Base-by-base conservation (phyloP, 2,113 vertebrate genomes). In the Brachyhypopomus occidentalis region DNA sequence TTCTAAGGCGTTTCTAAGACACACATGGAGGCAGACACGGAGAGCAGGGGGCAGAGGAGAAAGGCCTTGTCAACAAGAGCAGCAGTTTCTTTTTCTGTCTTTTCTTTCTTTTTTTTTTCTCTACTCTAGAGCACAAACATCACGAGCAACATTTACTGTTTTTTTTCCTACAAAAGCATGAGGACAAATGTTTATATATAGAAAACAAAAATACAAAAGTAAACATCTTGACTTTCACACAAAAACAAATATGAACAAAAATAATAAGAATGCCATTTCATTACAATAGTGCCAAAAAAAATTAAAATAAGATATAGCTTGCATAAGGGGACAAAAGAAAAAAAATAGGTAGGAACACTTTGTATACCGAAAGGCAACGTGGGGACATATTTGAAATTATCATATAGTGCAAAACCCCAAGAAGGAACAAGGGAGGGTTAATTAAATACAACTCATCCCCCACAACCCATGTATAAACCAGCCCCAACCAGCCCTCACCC, bases 391-490 rank as follows among this genome's bases (percentile, higher is more conserved):
- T 91, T 91, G 86, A 91, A 85, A 90, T 83, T 89, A 90, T 89
- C 90, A 93, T 92, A 96, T 96, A 96, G 95, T 97, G 96, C 95
- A 98, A 96, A 95, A 92, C 94, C 91, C 92, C 93, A 92, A 93
- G 93, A 87, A 88, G 86, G 72, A 91, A 90, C 93, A 87, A 78
- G 87, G 76, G 3, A 84, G 92, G 88, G 88, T 62, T 22, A 56
- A 74, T 80, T 36, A 77, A 82, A 79, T 34, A 69, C 77, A 52
- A 86, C 82, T 67, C 25, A 36, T 77, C 72, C 72, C 76, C 66
- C 25, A 64, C 41, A 36, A 30, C 72, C 59, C 25, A 72, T 60
- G 25, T 16, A 12, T 30, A 20, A 17, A 66, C 75, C 79, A 79
- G 36, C 63, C 71, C 78, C n/a, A 85, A 72, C 88, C 23, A 12